Evolutionary conservation across 2,797 vertebrate genomes (phyloP).

Genomic region (Halcyon badia): DNA sequence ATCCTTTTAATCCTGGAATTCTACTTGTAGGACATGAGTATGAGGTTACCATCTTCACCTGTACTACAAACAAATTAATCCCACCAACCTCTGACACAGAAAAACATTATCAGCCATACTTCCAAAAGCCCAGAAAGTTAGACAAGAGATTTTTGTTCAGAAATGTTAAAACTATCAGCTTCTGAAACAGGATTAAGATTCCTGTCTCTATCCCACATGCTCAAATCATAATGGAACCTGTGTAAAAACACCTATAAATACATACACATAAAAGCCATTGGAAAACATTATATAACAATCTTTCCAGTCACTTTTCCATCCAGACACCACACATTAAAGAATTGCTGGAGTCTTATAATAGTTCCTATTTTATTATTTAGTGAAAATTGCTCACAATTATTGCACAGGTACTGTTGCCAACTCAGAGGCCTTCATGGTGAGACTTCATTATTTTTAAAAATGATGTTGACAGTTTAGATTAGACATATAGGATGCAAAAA

Average conservation of each 20-base stretch:
- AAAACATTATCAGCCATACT: background rate
- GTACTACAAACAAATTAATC: background rate
- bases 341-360: background rate
- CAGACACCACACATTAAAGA: background rate
- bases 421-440: background rate
- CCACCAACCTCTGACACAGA: background rate
- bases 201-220: background rate
- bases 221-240: background rate
- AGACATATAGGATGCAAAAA: background rate
- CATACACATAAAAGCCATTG: background rate
- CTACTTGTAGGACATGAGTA: background rate
- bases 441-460: background rate
- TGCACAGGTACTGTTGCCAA: background rate
- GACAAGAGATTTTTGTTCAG: background rate
- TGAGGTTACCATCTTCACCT: background rate
- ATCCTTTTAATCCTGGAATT: background rate
- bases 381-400: background rate
- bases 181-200: conserved; percentile 15
- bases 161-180: background rate
- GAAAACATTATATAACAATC: background rate
- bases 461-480: background rate
- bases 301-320: background rate
- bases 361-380: background rate
- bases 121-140: background rate
- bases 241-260: background rate